Evolutionary conservation across 2,888 invertebrate species (phyloP).

Genomic region (Stenolophus ochropezus): DNA sequence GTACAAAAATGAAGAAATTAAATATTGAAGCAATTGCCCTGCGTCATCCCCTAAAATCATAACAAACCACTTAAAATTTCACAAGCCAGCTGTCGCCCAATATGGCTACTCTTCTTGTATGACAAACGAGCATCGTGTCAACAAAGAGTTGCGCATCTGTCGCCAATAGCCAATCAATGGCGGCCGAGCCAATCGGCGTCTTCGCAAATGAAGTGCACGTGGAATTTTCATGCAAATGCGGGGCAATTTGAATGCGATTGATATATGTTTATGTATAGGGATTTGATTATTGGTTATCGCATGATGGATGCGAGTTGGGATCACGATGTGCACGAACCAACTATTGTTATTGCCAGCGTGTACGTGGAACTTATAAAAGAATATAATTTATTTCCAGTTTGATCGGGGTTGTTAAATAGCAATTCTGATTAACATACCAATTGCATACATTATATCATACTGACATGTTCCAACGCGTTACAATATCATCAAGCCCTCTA

Average conservation of each 20-base stretch:
- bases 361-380: constrained; percentile 8
- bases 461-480: neutral
- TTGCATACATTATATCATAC: neutral
- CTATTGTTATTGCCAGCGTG: constrained; percentile 45
- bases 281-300: constrained; percentile 60
- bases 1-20: constrained; percentile 57
- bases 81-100: constrained; percentile 50
- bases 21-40: constrained; percentile 50
- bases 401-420: constrained; percentile 24
- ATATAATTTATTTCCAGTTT: constrained; percentile 41
- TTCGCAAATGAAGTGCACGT: constrained; percentile 52
- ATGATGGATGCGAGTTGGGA: constrained; percentile 38
- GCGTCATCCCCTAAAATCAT: constrained; percentile 41
- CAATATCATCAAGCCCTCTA: neutral
- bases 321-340: constrained; percentile 14
- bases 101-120: constrained; percentile 35
- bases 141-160: constrained; percentile 50
- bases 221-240: constrained; percentile 58
- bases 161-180: constrained; percentile 56
- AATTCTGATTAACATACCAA: constrained; percentile 21
- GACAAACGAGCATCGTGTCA: constrained; percentile 17
- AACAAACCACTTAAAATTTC: constrained; percentile 55
- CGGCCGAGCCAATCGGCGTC: constrained; percentile 18
- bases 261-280: constrained; percentile 57
- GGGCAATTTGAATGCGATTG: constrained; percentile 55